Evolutionary conservation across 2,113 vertebrate genomes (phyloP).

Genomic region (Stomatorhinus ivindoensis): DNA sequence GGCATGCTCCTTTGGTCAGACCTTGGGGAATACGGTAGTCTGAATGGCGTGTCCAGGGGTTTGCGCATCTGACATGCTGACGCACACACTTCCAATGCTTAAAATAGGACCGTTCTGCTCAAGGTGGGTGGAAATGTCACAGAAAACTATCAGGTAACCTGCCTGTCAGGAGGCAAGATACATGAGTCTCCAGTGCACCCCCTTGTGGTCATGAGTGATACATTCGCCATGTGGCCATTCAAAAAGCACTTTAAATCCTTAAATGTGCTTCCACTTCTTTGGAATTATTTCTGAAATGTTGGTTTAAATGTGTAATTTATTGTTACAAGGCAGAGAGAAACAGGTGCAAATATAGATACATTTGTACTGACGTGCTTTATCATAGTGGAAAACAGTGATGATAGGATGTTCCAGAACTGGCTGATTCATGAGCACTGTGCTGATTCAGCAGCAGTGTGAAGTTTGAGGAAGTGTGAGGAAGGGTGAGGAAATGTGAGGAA

Average conservation of each 20-base stretch:
- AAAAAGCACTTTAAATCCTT: background rate
- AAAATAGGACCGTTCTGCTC: background rate
- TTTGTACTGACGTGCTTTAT: background rate
- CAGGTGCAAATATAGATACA: background rate
- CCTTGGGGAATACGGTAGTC: background rate
- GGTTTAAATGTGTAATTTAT: background rate
- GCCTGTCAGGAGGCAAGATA: background rate
- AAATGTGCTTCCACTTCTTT: background rate
- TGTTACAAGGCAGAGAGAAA: background rate
- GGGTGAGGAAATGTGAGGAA: background rate
- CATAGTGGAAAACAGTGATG: background rate
- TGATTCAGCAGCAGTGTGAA: background rate
- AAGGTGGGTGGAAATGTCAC: slow-evolving; percentile 4
- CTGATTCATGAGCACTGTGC: background rate
- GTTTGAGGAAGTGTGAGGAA: too few species aligned
- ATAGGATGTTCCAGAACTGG: background rate
- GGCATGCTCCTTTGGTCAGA: background rate
- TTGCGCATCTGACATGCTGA: background rate
- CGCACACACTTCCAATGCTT: background rate
- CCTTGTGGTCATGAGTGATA: background rate
- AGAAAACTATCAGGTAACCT: background rate
- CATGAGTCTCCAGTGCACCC: background rate
- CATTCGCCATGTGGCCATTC: background rate
- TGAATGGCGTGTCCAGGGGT: background rate
- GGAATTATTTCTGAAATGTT: background rate